Conservation (phyloP, 2,888 invertebrate species). For the Heliconius cydno region DNA sequence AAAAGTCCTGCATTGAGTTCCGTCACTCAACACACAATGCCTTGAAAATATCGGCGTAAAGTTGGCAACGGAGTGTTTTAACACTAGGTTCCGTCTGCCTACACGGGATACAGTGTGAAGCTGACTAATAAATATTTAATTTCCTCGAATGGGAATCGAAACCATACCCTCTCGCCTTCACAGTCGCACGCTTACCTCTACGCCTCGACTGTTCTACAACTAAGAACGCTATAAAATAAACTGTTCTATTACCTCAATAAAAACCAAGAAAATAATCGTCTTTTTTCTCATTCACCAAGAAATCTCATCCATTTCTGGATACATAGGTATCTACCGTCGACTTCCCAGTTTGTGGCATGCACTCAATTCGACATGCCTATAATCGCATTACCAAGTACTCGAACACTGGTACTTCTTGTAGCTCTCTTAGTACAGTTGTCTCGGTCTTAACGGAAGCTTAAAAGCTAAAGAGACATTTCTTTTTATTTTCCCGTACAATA, state of each 20-base stretch:
- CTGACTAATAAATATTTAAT: too few species aligned
- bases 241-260: not conserved
- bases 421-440: not conserved
- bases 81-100: too few species aligned
- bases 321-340: not conserved
- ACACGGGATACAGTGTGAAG: too few species aligned
- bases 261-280: not conserved
- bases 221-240: too few species aligned
- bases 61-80: too few species aligned
- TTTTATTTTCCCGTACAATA: not conserved
- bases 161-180: too few species aligned
- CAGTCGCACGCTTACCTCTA: too few species aligned
- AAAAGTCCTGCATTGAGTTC: too few species aligned
- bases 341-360: not conserved
- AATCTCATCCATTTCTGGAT: not conserved
- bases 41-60: too few species aligned
- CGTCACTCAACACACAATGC: too few species aligned
- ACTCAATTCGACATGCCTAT: slow-evolving; percentile 16
- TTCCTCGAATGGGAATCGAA: too few species aligned
- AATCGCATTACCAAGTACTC: slow-evolving; percentile 34
- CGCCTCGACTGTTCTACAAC: too few species aligned
- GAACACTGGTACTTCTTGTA: not conserved
- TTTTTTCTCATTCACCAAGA: not conserved
- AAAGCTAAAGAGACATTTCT: not conserved
- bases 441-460: not conserved